phyloP scores from a whole-genome alignment of 2,113 vertebrate species.

The Tachysurus vachellii region DNA sequence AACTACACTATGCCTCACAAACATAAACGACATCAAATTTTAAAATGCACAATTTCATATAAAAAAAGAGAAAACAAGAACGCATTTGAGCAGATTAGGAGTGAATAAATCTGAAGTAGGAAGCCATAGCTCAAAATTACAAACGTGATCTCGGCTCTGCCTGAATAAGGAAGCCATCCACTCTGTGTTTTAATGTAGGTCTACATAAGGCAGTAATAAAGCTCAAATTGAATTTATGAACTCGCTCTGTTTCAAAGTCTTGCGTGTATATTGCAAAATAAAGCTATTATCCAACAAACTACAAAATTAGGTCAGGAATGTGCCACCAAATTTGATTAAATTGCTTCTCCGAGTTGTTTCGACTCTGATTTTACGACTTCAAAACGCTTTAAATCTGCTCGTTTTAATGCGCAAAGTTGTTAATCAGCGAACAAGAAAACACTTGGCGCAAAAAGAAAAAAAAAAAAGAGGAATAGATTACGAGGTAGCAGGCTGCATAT shows the following conservation, averaged over 20 bases:
- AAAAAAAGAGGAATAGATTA: slow-evolving; percentile 57
- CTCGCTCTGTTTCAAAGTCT: slow-evolving; percentile 63
- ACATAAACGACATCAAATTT: neutral
- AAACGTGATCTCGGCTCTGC: slow-evolving; percentile 32
- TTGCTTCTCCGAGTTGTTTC: slow-evolving; percentile 70
- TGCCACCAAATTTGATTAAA: slow-evolving; percentile 70
- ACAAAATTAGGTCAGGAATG: slow-evolving; percentile 74
- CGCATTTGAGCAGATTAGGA: slow-evolving; percentile 1
- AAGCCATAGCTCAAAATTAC: slow-evolving; percentile 37
- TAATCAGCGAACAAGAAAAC: slow-evolving; percentile 70
- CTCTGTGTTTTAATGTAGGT: slow-evolving; percentile 38
- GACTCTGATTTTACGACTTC: slow-evolving; percentile 70
- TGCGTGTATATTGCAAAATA: slow-evolving; percentile 67
- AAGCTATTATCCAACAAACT: slow-evolving; percentile 75
- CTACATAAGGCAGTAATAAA: slow-evolving; percentile 70
- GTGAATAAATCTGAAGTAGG: slow-evolving; percentile 25
- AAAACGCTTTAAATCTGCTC: slow-evolving; percentile 70
- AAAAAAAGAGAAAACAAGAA: neutral
- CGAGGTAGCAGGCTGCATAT: slow-evolving; percentile 61
- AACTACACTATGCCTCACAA: neutral
- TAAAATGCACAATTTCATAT: neutral
- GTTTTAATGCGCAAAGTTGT: slow-evolving; percentile 73
- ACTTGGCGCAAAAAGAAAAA: slow-evolving; percentile 59
- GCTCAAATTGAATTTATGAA: slow-evolving; percentile 79
- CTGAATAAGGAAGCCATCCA: slow-evolving; percentile 38